A percentile compares a stretch with the other conserved stretches of the same genome.
These are phyloP conservation scores for Hystrix cristata DNA, from an alignment of 2,113 vertebrate genomes.

Conservation along the genomic window DNA sequence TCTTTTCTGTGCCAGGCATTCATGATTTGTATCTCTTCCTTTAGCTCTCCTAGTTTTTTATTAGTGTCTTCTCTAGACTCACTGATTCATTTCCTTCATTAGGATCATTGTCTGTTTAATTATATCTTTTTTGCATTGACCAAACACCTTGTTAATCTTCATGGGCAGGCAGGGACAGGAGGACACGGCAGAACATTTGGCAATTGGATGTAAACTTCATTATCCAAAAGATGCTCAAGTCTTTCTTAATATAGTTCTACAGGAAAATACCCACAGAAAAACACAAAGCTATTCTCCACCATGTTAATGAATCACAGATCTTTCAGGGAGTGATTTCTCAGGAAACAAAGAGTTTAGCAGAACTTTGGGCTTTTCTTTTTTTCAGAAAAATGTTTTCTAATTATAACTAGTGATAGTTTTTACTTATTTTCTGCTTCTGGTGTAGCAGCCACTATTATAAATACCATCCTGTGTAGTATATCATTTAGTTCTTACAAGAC, in stretches of 20 bases:
- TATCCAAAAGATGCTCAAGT: background rate
- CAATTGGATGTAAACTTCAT: background rate
- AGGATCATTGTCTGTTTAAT: background rate
- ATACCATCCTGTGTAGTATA: background rate
- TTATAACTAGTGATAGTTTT: constrained; percentile 43
- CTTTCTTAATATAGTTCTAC: background rate
- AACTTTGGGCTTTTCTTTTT: constrained; percentile 19
- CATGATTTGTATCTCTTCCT: background rate
- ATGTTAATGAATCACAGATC: background rate
- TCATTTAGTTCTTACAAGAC: background rate
- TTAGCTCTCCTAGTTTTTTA: background rate
- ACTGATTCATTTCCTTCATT: background rate
- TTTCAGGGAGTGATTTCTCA: background rate
- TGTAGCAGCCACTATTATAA: background rate
- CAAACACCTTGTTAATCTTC: background rate
- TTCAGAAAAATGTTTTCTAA: background rate
- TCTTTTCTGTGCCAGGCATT: background rate
- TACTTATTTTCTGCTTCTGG: constrained; percentile 8
- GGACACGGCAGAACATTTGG: background rate
- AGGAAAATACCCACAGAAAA: constrained; percentile 1
- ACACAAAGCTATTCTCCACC: background rate
- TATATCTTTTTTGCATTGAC: background rate
- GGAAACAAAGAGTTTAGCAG: background rate
- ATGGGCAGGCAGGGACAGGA: background rate
- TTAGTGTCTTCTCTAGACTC: background rate